Percentiles rank a stretch among this genome's conserved stretches.
Evolutionary conservation across 2,888 invertebrate species (phyloP).

Genomic region (Drosophila demipolita): DNA sequence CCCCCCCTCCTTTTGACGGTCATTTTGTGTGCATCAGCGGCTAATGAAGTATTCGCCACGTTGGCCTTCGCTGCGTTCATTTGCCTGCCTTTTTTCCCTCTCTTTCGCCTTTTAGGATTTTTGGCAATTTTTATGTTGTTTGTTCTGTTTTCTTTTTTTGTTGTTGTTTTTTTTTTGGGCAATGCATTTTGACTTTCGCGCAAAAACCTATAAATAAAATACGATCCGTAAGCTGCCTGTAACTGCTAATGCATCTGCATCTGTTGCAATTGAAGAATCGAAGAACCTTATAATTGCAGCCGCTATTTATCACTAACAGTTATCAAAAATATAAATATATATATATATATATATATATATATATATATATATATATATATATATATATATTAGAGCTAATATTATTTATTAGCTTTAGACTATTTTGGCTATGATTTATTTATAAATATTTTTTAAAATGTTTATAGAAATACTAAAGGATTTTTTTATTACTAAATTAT

Average conservation of each 20-base stretch:
- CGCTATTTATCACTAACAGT: background rate
- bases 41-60: conserved; percentile 59
- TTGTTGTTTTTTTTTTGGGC: conserved; percentile 24
- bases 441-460: no score
- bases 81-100: conserved; percentile 26
- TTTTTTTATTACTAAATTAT: background rate
- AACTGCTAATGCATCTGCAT: conserved; percentile 3
- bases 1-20: background rate
- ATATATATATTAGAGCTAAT: background rate
- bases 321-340: background rate
- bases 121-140: conserved; percentile 7
- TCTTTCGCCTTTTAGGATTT: background rate
- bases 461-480: background rate
- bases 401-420: background rate
- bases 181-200: conserved; percentile 57
- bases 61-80: conserved; percentile 65
- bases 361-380: background rate
- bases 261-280: background rate
- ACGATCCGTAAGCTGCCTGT: conserved; percentile 9
- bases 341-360: background rate
- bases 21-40: conserved; percentile 22
- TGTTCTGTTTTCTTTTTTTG: background rate
- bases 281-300: background rate
- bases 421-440: no score
- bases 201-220: conserved; percentile 65